A percentile compares a stretch with the other conserved stretches of the same genome.
Conservation (phyloP, 2,888 invertebrate genomes). For the Leptopilina syphax region DNA sequence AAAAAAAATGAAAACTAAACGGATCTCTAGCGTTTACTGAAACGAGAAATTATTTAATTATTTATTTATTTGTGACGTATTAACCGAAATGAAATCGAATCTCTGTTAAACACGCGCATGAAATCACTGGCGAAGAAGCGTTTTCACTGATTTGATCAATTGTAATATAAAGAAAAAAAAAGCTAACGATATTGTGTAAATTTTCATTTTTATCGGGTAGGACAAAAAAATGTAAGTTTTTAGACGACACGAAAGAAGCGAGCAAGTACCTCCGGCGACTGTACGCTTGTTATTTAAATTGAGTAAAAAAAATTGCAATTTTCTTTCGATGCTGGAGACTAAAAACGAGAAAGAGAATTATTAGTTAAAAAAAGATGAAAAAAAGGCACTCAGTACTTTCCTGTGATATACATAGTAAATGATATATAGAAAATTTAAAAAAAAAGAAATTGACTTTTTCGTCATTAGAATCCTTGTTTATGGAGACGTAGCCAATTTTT, state of each 20-base stretch:
- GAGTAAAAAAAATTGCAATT: not conserved
- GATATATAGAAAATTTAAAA: conserved; percentile 55
- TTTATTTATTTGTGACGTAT: conserved; percentile 75
- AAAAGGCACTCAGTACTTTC: conserved; percentile 55
- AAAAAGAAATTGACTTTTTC: conserved; percentile 41
- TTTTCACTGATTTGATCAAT: conserved; percentile 69
- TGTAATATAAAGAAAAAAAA: conserved; percentile 68
- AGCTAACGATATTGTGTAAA: conserved; percentile 56
- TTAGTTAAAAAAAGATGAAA: conserved; percentile 22
- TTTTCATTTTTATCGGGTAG: conserved; percentile 62
- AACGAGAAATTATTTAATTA: conserved; percentile 72
- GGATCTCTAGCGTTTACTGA: conserved; percentile 69
- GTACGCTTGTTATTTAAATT: conserved; percentile 37
- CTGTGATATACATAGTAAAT: conserved; percentile 63
- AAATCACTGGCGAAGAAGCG: conserved; percentile 64
- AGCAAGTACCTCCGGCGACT: conserved; percentile 33
- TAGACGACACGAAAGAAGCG: conserved; percentile 16
- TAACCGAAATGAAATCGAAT: conserved; percentile 68
- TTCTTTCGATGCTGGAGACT: conserved; percentile 26
- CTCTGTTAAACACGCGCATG: conserved; percentile 65
- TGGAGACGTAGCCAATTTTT: conserved; percentile 36
- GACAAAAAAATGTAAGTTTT: conserved; percentile 39
- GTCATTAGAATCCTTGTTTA: conserved; percentile 37
- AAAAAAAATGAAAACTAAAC: conserved; percentile 59
- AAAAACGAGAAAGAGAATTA: conserved; percentile 38